These are phyloP conservation scores for Drosophila bocki DNA, from an alignment of 1,140 invertebrate species.

Conservation along the genomic window DNA sequence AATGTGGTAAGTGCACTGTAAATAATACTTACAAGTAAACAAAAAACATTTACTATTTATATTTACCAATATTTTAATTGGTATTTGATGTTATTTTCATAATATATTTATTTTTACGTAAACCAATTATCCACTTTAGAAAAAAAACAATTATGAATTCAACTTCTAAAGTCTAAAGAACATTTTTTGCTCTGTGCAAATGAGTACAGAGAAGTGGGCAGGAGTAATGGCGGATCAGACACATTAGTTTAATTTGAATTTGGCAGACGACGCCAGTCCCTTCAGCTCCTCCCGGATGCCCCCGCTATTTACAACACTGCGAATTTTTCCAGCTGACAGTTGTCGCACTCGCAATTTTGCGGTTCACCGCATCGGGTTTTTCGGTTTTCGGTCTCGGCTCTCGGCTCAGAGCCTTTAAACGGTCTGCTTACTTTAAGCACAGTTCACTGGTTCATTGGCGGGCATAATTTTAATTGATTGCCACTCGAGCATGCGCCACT, in stretches of 20 bases:
- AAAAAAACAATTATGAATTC: too few species aligned
- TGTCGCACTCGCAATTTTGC: slow-evolving; percentile 77
- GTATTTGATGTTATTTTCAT: too few species aligned
- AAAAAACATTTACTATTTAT: background rate
- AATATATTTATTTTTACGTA: background rate
- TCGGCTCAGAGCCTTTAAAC: slow-evolving; percentile 47
- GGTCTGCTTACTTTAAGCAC: slow-evolving; percentile 49
- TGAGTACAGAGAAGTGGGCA: background rate
- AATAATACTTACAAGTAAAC: background rate
- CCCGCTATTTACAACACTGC: slow-evolving; percentile 15
- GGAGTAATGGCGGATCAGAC: slow-evolving; percentile 26
- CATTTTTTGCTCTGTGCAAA: slow-evolving; percentile 1
- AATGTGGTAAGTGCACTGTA: slow-evolving; percentile 55
- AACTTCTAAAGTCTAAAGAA: background rate
- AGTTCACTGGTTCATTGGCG: slow-evolving; percentile 31
- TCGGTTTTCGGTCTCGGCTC: slow-evolving; percentile 42
- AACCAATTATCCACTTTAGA: background rate
- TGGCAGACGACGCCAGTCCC: slow-evolving; percentile 40
- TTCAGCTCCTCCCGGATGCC: background rate
- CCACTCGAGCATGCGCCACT: slow-evolving; percentile 75
- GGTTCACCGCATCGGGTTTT: slow-evolving; percentile 67
- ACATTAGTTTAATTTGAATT: slow-evolving; percentile 81
- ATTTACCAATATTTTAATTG: background rate
- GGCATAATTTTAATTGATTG: slow-evolving; percentile 79
- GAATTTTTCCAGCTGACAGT: slow-evolving; percentile 58